phyloP scores from a whole-genome alignment of 2,888 invertebrate genomes.

The Mesorhabditis belari region DNA sequence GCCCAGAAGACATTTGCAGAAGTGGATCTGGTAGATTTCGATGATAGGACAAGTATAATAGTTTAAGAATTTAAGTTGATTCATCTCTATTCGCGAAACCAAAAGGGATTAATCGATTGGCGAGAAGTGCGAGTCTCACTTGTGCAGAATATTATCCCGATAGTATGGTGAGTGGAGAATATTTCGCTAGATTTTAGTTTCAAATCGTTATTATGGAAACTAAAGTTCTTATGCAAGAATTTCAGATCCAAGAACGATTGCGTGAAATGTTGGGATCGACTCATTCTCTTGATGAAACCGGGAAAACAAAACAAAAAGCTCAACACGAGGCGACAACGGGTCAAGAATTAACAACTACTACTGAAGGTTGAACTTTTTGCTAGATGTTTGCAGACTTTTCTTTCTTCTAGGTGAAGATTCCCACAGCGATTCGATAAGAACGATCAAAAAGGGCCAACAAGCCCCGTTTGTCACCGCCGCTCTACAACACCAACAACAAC shows the following conservation, averaged over 20 bases:
- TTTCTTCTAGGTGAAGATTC: neutral
- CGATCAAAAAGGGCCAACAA: slow-evolving; percentile 20
- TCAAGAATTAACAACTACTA: too few species aligned
- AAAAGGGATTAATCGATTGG: neutral
- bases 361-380: too few species aligned
- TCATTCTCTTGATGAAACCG: slow-evolving; percentile 25
- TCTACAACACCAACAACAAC: neutral
- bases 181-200: neutral
- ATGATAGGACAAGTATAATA: too few species aligned
- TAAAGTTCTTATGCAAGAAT: too few species aligned
- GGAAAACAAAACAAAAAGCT: too few species aligned
- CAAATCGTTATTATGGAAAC: too few species aligned
- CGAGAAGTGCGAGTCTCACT: slow-evolving; percentile 17
- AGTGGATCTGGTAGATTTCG: too few species aligned
- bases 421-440: slow-evolving; percentile 23
- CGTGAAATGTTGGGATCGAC: slow-evolving; percentile 34
- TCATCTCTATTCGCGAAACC: neutral
- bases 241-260: slow-evolving; percentile 21
- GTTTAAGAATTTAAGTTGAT: neutral
- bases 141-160: slow-evolving; percentile 36
- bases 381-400: too few species aligned
- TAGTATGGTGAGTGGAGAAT: slow-evolving; percentile 12
- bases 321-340: too few species aligned
- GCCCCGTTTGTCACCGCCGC: neutral
- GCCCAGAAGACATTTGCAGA: neutral